Percentiles rank a stretch among this genome's conserved stretches.
phyloP scores from a whole-genome alignment of 2,888 invertebrate species.

The Hypolimnas misippus region DNA sequence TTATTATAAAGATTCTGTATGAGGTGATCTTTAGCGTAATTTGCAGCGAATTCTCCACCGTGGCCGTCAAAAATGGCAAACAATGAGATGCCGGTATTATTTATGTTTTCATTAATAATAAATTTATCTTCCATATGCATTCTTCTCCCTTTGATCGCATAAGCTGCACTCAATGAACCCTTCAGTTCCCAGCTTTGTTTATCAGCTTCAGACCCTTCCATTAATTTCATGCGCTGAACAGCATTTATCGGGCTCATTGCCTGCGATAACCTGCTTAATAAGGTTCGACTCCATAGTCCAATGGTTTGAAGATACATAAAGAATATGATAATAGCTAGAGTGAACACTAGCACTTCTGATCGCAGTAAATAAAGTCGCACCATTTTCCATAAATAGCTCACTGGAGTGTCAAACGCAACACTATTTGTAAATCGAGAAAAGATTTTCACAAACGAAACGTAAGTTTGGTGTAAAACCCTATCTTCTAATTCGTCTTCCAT shows the following conservation, averaged over 20 bases:
- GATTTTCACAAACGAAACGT: conserved; percentile 93
- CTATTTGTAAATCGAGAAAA: conserved; percentile 92
- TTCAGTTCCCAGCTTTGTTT: conserved; percentile 90
- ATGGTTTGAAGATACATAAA: conserved; percentile 92
- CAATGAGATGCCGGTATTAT: conserved; percentile 92
- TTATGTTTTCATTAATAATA: conserved; percentile 93
- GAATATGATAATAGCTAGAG: conserved; percentile 87
- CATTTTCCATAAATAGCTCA: conserved; percentile 91
- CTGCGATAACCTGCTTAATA: conserved; percentile 88
- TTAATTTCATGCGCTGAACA: conserved; percentile 84
- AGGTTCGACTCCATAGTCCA: conserved; percentile 91
- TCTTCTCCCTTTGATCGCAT: conserved; percentile 95
- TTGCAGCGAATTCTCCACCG: conserved; percentile 97
- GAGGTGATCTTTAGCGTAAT: conserved; percentile 94
- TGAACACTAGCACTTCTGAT: conserved; percentile 91
- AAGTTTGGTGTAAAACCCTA: conserved; percentile 93
- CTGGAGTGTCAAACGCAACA: conserved; percentile 89
- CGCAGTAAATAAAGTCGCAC: conserved; percentile 90
- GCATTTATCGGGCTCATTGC: conserved; percentile 86
- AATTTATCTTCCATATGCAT: conserved; percentile 98
- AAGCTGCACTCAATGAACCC: conserved; percentile 91
- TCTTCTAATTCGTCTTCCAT: conserved; percentile 98
- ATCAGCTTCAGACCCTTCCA: conserved; percentile 82
- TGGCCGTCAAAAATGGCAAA: conserved; percentile 98
- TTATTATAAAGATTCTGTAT: conserved; percentile 91